Evolutionary conservation across 2,797 vertebrate genomes (phyloP).

Genomic region (Dendrocincla tyrannina): DNA sequence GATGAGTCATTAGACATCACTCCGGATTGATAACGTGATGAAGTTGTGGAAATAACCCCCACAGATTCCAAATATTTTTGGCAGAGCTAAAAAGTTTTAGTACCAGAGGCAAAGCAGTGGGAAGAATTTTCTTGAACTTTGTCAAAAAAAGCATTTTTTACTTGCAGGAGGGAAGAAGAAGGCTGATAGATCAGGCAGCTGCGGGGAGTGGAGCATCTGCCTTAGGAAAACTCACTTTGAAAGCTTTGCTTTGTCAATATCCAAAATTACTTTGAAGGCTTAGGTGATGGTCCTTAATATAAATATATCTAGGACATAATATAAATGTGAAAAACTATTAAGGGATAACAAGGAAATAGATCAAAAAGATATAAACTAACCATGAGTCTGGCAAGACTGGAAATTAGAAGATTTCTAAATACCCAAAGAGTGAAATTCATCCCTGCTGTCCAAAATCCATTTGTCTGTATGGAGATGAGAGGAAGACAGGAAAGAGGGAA

Average conservation of each 20-base stretch:
- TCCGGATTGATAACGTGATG: not conserved
- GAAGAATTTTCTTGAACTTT: not conserved
- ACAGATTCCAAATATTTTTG: not conserved
- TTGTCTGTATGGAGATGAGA: slow-evolving; percentile 40
- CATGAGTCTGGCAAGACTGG: not conserved
- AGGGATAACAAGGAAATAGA: slow-evolving; percentile 40
- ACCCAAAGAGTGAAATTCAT: not conserved
- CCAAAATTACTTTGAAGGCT: not conserved
- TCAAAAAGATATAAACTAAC: slow-evolving; percentile 37
- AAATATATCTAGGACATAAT: slow-evolving; percentile 34
- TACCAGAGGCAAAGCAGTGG: not conserved
- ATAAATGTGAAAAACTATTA: slow-evolving; percentile 29
- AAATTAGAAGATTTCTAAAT: slow-evolving; percentile 40
- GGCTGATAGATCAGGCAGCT: not conserved
- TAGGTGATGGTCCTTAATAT: slow-evolving; percentile 12
- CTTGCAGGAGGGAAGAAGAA: not conserved
- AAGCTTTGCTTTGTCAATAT: slow-evolving; percentile 30
- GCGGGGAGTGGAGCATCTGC: not conserved
- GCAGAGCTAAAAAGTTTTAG: not conserved
- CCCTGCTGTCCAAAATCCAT: slow-evolving; percentile 13
- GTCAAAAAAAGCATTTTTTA: not conserved
- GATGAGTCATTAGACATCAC: not conserved
- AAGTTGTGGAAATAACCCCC: not conserved
- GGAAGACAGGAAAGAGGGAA: slow-evolving; percentile 11
- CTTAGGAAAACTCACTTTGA: not conserved